Evolutionary conservation across 2,888 invertebrate species (phyloP).

Genomic region (Emesis russula): DNA sequence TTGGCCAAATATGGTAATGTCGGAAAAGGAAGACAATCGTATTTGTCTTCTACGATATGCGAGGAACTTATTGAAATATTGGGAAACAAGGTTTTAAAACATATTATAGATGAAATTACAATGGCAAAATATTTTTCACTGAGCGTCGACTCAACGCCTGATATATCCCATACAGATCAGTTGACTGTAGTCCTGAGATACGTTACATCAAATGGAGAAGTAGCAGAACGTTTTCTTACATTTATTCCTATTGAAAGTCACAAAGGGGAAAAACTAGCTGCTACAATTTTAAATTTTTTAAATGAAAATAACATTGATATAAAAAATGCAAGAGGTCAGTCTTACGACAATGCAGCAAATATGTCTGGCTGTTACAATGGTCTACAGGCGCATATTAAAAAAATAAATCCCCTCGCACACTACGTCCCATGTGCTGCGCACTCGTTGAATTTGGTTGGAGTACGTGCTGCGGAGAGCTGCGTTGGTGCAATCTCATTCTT

Average conservation of each 20-base stretch:
- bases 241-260: conserved; percentile 54
- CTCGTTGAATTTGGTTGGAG: conserved; percentile 39
- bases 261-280: conserved; percentile 40
- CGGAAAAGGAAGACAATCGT: conserved; percentile 52
- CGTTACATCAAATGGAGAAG: conserved; percentile 37
- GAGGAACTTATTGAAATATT: conserved; percentile 51
- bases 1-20: conserved; percentile 41
- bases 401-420: conserved; percentile 28
- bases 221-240: conserved; percentile 58
- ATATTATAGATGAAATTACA: conserved; percentile 48
- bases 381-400: conserved; percentile 31
- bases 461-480: conserved; percentile 13
- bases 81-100: conserved; percentile 52
- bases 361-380: conserved; percentile 38
- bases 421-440: conserved; percentile 1
- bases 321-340: conserved; percentile 14
- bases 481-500: conserved; percentile 19
- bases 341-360: conserved; percentile 32
- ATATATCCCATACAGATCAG: conserved; percentile 68
- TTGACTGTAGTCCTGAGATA: conserved; percentile 64
- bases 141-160: conserved; percentile 64
- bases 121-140: conserved; percentile 59
- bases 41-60: conserved; percentile 54
- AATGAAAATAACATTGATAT: conserved; percentile 31
- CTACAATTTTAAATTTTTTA: conserved; percentile 34